Evolutionary conservation across 2,888 invertebrate genomes (phyloP), one percentile per base, ranked within the genome.

Genomic region (Prosopocoilus inquinatus): DNA sequence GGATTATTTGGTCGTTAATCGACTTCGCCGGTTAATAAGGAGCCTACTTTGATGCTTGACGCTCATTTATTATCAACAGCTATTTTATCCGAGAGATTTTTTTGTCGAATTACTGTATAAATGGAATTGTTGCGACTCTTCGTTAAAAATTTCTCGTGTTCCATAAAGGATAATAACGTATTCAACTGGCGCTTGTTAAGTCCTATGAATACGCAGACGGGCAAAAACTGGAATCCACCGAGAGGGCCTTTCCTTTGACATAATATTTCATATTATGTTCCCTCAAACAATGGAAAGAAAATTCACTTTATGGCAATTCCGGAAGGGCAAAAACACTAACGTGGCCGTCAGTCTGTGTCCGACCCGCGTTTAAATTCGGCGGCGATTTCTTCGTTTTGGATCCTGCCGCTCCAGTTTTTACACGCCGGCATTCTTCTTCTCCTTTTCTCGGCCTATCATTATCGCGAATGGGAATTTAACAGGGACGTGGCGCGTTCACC

Each of bases 401-500:
- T 28, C 20, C 20, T 46, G 52, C 8, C 35, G 32, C 5, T 36
- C 33, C 15, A 52, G 20, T 47, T 52, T 47, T 47, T 51, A n/a
- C 32, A 16, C 36, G 13, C 9, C 47, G 38, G 33, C 46, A 47
- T 46, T 64, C 58, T 62, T 59, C 57, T 33, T 28, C 20, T 28
- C 5, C 20, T 28, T 28, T 7, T 5, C 20, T 48, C 57, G 50
- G 28, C 38, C 45, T 11, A 41, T 41, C 16, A 41, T 41, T 41
- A 41, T 41, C 16, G 13, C 12, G 41, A 11, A 16, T 3, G 16
- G 53, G 55, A 60, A 64, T 64, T 53, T 61, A 50, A 53, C 53
- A 16, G 47, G 50, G 45, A 47, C 57, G 58, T 63, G 57, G 61
- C 60, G 55, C 59, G 57, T 64, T 59, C 48, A 15, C 55, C 64